Evolutionary conservation across 2,888 invertebrate genomes (phyloP), one percentile per base, ranked within the genome.

Genomic region (Agrotis exclamationis): DNA sequence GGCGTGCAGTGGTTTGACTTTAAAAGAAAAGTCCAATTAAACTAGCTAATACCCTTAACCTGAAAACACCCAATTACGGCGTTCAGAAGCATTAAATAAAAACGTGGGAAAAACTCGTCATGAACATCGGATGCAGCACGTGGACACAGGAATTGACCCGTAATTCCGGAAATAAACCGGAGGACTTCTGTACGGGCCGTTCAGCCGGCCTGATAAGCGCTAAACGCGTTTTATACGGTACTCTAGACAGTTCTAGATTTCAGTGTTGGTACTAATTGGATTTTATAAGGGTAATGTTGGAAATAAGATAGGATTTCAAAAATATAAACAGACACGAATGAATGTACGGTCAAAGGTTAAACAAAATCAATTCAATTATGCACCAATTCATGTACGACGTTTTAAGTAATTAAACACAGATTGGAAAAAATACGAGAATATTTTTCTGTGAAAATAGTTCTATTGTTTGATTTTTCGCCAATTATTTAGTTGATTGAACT

Each of bases 141-240:
- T 58, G 66, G 78, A 80, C 70, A 69, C 81, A 69, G 86, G 77
- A 83, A 83, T 70, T 22, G 78, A 58, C 33, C 44, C 58, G 72
- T 77, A 77, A 83, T 65, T 45, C 67, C 74, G 86, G 86, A 86
- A 86, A 74, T 84, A 73, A 84, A 64, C 54, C 63, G 64, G 63
- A 54, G 48, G 45, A 33, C 51, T 48, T 63, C 51, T 44, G 54
- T 20, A 67, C 57, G 69, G 51, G 48, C 45, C 77, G 24, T 76
- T 24, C 69, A 47, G 51, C 57, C 39, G 45, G 63, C 57, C 68
- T 54, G 22, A 59, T 57, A 62, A 44, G 39, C 45, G 39, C 20
- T 11, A 28, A 70, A 80, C n/a, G 18, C 22, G 16, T 57, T 60
- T 56, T 39, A 24, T 57, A 16, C 13, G 14, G 51, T 56, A 44